Base-by-base conservation (phyloP, 2,797 vertebrate species). In the Rhynchotus rufescens region DNA sequence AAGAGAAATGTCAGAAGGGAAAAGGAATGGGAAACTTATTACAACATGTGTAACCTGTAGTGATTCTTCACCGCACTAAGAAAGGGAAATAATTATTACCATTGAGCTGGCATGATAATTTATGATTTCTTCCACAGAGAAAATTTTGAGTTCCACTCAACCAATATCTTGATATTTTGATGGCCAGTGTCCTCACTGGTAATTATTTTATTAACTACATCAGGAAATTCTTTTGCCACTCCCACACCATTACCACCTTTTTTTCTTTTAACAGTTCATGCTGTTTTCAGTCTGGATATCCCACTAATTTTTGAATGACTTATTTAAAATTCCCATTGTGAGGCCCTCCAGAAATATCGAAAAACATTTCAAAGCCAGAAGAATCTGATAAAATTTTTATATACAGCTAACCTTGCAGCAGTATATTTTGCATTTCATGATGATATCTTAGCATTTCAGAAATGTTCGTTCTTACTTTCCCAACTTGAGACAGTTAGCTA, bases 391-490 rank as follows among this genome's bases (percentile, higher is more conserved):
- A 28, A 84, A 68, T 75, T 90, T 86, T 95, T 78, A 94, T 73
- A 68, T 36, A 36, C 56, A 78, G 52, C 59, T 66, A 94, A 84
- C 45, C 34, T 57, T 56, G 67, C 12, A 85, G 59, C 54, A 78
- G 40, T 79, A 40, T 71, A 80, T 83, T 87, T 94, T 82, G 90
- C 75, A 14, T 78, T 71, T 87, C 59, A 76, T 1, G 10, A 91
- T 59, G 54, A 73, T 60, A 83, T 57, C 75, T 84, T 87, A 85
- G 59, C 89, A 92, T 93, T 94, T 80, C 62, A 95, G 68, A 87
- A 69, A 66, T 0, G 0, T 73, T 87, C 54, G 72, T 87, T 19
- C 59, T 75, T 65, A 44, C 51, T 90, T 94, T 75, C 72, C 36
- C n/a, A 80, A 83, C 80, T 80, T 87, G 69, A 93, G 45, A 80